Conservation (phyloP, 2,888 invertebrate genomes). For the Ectropis crepuscularia region DNA sequence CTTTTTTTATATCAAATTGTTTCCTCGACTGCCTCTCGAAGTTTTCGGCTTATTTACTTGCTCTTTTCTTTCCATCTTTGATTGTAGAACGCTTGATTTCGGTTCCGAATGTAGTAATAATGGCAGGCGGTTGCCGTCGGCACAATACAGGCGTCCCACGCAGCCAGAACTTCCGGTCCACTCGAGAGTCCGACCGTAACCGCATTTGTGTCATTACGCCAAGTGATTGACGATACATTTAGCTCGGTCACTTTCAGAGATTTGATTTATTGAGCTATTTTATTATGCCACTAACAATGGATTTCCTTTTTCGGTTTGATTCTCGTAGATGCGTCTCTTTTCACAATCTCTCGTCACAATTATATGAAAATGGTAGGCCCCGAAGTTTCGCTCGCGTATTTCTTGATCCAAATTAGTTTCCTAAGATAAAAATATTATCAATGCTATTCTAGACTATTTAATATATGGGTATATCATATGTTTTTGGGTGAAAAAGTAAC, state of each 20-base stretch:
- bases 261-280: neutral
- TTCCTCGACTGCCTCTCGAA: neutral
- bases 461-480: no score
- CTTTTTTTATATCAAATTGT: constrained; percentile 4
- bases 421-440: no score
- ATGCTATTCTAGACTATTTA: no score
- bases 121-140: constrained; percentile 12
- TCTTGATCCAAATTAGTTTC: no score
- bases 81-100: constrained; percentile 7
- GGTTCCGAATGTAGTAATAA: constrained; percentile 14
- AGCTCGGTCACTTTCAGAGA: neutral
- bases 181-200: constrained; percentile 10
- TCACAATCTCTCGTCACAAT: no score
- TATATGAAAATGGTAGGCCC: no score
- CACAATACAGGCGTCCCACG: constrained; percentile 19
- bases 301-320: no score
- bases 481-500: no score
- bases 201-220: constrained; percentile 16
- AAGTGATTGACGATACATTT: constrained; percentile 17
- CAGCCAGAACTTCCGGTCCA: constrained; percentile 19
- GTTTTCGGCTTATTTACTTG: neutral
- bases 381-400: no score
- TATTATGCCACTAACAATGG: neutral
- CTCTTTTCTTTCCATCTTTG: constrained; percentile 1
- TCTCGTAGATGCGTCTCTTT: no score